Evolutionary conservation across 2,888 invertebrate genomes (phyloP).

Genomic region (Amitus sp.): DNA sequence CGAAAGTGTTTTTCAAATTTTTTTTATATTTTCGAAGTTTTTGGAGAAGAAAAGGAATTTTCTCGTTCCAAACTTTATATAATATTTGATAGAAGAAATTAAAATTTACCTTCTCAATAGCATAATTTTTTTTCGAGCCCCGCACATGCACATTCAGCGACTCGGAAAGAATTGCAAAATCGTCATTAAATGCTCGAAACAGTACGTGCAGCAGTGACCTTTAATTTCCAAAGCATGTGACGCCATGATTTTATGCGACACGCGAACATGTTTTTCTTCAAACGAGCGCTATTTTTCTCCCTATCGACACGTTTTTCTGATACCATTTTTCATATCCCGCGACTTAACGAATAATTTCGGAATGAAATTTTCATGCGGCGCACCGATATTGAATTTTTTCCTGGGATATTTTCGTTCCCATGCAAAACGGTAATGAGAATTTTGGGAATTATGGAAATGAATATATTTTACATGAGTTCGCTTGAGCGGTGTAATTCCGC

Average conservation of each 20-base stretch:
- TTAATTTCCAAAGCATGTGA: slow-evolving; percentile 40
- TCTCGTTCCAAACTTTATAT: too few relatives aligned
- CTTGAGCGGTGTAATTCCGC: neutral
- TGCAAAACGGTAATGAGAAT: too few relatives aligned
- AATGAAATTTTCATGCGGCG: neutral
- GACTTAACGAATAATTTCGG: too few relatives aligned
- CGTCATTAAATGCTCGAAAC: slow-evolving; percentile 32
- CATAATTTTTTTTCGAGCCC: neutral
- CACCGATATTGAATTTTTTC: neutral
- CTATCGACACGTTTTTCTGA: slow-evolving; percentile 8
- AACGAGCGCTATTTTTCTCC: slow-evolving; percentile 24
- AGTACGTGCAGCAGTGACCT: slow-evolving; percentile 33
- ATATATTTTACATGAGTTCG: too few relatives aligned
- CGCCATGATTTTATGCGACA: slow-evolving; percentile 38
- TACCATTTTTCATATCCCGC: slow-evolving; percentile 6
- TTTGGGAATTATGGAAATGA: too few relatives aligned
- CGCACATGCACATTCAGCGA: neutral
- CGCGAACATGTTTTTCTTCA: slow-evolving; percentile 35
- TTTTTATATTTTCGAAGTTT: too few relatives aligned
- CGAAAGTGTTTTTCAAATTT: too few relatives aligned
- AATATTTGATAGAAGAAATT: too few relatives aligned
- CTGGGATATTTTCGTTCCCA: too few relatives aligned
- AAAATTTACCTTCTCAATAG: too few relatives aligned
- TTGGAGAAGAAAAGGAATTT: too few relatives aligned
- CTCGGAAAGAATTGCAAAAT: slow-evolving; percentile 26